These are phyloP conservation scores for Emberiza fucata DNA, from an alignment of 2,113 vertebrate species.

Conservation along the genomic window DNA sequence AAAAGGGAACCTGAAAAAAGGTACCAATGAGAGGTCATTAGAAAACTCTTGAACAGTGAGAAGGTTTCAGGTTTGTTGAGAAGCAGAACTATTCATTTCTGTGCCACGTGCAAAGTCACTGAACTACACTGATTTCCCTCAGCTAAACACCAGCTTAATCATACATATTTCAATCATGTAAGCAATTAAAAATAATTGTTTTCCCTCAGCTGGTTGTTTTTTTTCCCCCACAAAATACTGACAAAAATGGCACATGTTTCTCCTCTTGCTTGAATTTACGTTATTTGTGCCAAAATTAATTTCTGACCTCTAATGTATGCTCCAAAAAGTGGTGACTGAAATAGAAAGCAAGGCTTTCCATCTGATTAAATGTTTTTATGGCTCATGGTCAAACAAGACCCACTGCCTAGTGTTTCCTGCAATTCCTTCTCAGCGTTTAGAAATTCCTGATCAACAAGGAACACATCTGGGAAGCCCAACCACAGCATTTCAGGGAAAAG, in stretches of 20 bases:
- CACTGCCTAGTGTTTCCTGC: neutral
- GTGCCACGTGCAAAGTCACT: neutral
- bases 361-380: neutral
- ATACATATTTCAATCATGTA: neutral
- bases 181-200: neutral
- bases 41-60: neutral
- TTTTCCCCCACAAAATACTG: neutral
- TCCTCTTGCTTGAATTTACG: neutral
- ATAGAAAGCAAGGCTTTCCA: neutral
- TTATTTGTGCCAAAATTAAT: neutral
- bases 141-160: neutral
- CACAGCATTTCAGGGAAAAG: neutral
- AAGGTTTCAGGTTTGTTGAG: neutral
- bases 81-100: neutral
- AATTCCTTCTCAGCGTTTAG: neutral
- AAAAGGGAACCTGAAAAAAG: neutral
- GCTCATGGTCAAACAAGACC: neutral
- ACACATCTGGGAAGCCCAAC: neutral
- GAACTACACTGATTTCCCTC: neutral
- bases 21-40: neutral
- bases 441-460: neutral
- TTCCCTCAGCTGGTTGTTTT: neutral
- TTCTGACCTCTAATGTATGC: neutral
- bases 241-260: neutral
- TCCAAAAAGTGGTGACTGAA: neutral